A percentile compares a stretch with the other conserved stretches of the same genome.
phyloP scores from a whole-genome alignment of 2,888 invertebrate species.

The Caenorhabditis angaria region DNA sequence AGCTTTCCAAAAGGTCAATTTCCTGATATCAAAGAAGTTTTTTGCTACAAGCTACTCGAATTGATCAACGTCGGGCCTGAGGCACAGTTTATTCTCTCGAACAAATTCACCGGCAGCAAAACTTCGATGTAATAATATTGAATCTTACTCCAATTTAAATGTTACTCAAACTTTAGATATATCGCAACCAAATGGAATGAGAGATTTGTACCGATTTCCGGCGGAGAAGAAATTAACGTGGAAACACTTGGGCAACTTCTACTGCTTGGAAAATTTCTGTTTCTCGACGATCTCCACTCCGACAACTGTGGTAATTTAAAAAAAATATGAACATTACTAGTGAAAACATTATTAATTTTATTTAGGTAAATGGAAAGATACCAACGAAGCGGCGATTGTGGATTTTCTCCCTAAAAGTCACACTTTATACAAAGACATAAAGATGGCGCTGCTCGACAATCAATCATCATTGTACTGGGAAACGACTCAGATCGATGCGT shows the following conservation, averaged over 20 bases:
- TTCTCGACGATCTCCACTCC: constrained; percentile 29
- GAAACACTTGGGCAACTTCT: constrained; percentile 32
- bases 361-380: constrained; percentile 41
- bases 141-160: constrained; percentile 12
- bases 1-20: constrained; percentile 10
- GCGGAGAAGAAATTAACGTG: constrained; percentile 19
- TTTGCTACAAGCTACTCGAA: constrained; percentile 17
- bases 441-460: constrained; percentile 29
- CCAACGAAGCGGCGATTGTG: constrained; percentile 39
- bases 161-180: constrained; percentile 13
- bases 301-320: constrained; percentile 31
- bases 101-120: constrained; percentile 16
- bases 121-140: not conserved
- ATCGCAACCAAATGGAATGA: constrained; percentile 17
- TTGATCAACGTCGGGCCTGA: constrained; percentile 15
- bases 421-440: constrained; percentile 32
- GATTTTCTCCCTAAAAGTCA: constrained; percentile 36
- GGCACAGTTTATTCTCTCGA: not conserved
- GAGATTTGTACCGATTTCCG: constrained; percentile 12
- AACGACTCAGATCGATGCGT: constrained; percentile 23
- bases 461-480: constrained; percentile 24
- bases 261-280: constrained; percentile 27
- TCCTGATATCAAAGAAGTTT: constrained; percentile 20
- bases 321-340: constrained; percentile 25
- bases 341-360: constrained; percentile 14